These are phyloP conservation scores for Pseudobourletiella spinata DNA, from an alignment of 1,140 invertebrate genomes.

Conservation along the genomic window DNA sequence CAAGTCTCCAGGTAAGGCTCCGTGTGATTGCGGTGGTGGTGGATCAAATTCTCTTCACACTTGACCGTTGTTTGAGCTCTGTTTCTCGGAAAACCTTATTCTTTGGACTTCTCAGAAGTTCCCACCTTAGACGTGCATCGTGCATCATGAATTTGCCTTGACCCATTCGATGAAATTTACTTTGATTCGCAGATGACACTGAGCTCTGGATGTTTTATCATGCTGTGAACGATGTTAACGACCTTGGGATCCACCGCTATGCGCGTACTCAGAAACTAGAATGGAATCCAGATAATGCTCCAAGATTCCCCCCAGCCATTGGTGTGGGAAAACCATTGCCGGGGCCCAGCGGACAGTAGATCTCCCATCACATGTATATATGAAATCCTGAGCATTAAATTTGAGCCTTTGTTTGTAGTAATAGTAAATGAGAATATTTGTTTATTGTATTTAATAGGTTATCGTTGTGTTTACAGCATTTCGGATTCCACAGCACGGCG, in stretches of 20 bases:
- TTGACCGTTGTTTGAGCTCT: too few species aligned
- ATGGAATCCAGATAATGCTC: slow-evolving; percentile 25
- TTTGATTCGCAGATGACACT: background rate
- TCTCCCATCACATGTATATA: background rate
- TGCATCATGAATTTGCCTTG: too few species aligned
- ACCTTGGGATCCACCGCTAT: background rate
- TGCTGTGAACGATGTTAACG: slow-evolving; percentile 14
- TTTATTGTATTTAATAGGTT: background rate
- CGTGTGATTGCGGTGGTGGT: too few species aligned
- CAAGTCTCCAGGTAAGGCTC: slow-evolving; percentile 17
- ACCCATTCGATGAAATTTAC: too few species aligned
- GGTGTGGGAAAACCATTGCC: slow-evolving; percentile 5
- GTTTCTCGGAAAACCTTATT: too few species aligned
- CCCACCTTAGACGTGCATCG: too few species aligned
- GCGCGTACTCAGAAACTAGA: slow-evolving; percentile 22
- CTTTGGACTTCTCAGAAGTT: too few species aligned
- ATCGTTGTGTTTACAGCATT: slow-evolving; percentile 27
- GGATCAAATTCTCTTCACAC: too few species aligned
- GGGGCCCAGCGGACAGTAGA: slow-evolving; percentile 21
- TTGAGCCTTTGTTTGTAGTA: background rate
- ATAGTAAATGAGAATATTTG: background rate
- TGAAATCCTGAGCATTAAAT: background rate
- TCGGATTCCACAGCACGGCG: slow-evolving; percentile 24
- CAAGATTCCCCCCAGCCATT: slow-evolving; percentile 21
- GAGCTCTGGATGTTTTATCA: slow-evolving; percentile 30